phyloP scores from a whole-genome alignment of 2,113 vertebrate genomes.

The Ciconia stormi region DNA sequence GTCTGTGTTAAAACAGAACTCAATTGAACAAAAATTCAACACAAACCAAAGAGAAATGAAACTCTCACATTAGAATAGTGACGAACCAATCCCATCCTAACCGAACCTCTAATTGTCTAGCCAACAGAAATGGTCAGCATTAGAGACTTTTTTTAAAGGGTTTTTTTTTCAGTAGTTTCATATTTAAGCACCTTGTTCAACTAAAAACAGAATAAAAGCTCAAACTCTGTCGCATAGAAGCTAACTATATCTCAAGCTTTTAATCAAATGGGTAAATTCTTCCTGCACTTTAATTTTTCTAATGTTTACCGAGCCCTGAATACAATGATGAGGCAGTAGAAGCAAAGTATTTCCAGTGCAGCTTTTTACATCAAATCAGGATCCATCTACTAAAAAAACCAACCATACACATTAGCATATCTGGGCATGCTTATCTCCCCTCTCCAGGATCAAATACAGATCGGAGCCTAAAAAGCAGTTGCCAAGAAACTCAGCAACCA shows the following conservation, averaged over 20 bases:
- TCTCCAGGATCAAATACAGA: background rate
- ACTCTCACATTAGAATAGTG: background rate
- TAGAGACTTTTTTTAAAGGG: background rate
- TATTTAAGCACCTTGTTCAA: background rate
- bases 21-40: background rate
- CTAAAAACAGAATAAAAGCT: background rate
- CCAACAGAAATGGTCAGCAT: background rate
- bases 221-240: background rate
- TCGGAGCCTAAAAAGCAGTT: background rate
- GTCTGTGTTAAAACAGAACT: background rate
- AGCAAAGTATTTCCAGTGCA: background rate
- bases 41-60: background rate
- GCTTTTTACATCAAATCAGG: background rate
- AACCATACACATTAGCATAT: fast-evolving
- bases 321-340: background rate
- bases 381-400: background rate
- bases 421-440: background rate
- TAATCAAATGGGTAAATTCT: background rate
- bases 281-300: background rate
- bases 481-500: background rate
- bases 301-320: background rate
- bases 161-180: background rate
- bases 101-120: background rate
- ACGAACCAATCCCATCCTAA: background rate
- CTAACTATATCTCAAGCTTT: background rate